Evolutionary conservation across 2,888 invertebrate genomes (phyloP), one percentile per base, ranked within the genome.

Genomic region (Aplocera efformata): DNA sequence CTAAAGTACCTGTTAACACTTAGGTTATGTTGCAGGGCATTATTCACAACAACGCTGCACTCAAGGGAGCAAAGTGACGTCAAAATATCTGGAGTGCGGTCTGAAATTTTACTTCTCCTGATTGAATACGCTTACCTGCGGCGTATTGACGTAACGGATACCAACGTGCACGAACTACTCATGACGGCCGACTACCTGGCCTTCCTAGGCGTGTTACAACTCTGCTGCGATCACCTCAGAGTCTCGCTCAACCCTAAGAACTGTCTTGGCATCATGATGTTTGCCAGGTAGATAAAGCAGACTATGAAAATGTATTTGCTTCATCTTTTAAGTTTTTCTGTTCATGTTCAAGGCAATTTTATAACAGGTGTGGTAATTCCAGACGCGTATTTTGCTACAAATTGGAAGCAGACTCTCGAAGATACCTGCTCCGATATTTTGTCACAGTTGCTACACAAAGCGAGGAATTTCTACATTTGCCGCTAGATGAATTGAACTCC

Each of bases 181-280:
- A 92, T 94, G 58, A 93, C 94, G 0, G 96, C 97, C 1, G 97
- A 98, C 83, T 97, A 96, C 72, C 91, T 98, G 37, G 93, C 94
- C 60, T 94, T 97, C 54, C 85, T 94, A 29, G 96, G 96, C 0
- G 92, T 97, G 28, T 89, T 96, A 33, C 92, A 94, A 52, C 89
- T 94, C 10, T 97, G 97, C 76, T 94, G 94, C 63, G 91, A 94
- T 30, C 96, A 92, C 65, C 89, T 98, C 8, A 89, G 91, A 37
- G 79, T 79, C 26, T 91, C 92, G 41, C 82, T 98, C 10, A 92
- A 86, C 8, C 91, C 94, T 0, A 91, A 92, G 56, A 97, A 97
- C 72, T 95, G 95, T 68, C 92, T 97, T 47, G 94, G 95, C 13
- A 93, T 97, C 31, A 91, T 95, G 90, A 91, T 91, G 59, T 97